phyloP scores from a whole-genome alignment of 2,113 vertebrate species.

The Podarcis raffonei region DNA sequence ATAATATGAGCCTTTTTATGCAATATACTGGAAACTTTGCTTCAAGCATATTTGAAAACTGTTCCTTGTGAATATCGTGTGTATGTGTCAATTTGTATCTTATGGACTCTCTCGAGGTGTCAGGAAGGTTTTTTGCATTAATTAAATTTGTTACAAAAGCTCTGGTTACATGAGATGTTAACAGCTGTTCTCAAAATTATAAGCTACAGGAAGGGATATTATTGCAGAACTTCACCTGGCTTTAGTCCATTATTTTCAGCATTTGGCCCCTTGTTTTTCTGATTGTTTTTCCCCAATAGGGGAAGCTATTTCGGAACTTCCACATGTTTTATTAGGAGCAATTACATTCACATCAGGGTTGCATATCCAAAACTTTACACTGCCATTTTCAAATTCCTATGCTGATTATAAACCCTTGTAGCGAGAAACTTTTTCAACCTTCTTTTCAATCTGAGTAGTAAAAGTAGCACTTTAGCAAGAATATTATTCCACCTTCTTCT shows the following conservation, averaged over 20 bases:
- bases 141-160: conserved; percentile 34
- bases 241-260: neutral
- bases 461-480: neutral
- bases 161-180: fast-evolving
- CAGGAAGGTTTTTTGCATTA: conserved; percentile 48
- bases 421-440: neutral
- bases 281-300: neutral
- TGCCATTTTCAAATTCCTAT: neutral
- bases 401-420: neutral
- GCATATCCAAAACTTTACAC: neutral
- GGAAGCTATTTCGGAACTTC: neutral
- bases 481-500: neutral
- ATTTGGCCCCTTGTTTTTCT: neutral
- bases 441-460: neutral
- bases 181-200: neutral
- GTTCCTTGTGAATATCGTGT: conserved; percentile 50
- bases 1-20: conserved; percentile 57
- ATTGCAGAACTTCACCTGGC: neutral
- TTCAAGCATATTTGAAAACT: conserved; percentile 63
- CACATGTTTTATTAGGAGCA: neutral
- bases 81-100: conserved; percentile 51
- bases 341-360: neutral
- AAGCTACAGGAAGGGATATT: fast-evolving
- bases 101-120: conserved; percentile 46
- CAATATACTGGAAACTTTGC: conserved; percentile 55